Conservation (phyloP, 2,113 vertebrate genomes). For the Sylvia atricapilla region DNA sequence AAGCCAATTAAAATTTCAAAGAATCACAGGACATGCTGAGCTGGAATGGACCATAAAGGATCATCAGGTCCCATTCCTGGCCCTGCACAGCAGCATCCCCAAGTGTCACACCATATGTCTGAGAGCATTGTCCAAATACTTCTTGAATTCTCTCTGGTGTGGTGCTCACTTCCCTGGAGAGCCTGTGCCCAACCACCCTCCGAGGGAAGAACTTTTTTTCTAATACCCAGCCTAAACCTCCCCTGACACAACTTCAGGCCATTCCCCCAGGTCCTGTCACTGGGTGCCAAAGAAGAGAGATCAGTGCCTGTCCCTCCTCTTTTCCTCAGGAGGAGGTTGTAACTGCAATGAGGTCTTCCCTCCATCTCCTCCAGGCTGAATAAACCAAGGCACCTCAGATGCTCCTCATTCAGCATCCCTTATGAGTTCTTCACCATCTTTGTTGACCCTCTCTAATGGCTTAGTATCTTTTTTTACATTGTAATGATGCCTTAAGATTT, state of each 20-base stretch:
- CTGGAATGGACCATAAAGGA: neutral
- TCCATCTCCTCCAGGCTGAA: neutral
- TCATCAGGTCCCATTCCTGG: neutral
- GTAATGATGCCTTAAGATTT: neutral
- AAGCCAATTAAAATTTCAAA: neutral
- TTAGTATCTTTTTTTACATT: neutral
- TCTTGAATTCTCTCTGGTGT: neutral
- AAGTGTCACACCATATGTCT: neutral
- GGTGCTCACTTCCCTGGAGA: neutral
- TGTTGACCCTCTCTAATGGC: neutral
- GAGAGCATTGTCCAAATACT: neutral
- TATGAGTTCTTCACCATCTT: neutral
- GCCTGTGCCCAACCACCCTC: neutral
- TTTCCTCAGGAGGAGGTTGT: neutral
- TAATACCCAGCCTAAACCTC: neutral
- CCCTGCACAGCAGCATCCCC: too few relatives aligned
- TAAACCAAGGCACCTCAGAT: too few relatives aligned
- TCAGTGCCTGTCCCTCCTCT: neutral
- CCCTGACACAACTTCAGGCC: neutral
- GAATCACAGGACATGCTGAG: neutral
- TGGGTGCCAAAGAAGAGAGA: neutral
- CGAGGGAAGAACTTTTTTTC: neutral
- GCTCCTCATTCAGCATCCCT: rapidly evolving
- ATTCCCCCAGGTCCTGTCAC: neutral
- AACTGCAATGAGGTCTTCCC: neutral